Base-by-base conservation (phyloP, 2,888 invertebrate species). In the Phlogophora meticulosa region DNA sequence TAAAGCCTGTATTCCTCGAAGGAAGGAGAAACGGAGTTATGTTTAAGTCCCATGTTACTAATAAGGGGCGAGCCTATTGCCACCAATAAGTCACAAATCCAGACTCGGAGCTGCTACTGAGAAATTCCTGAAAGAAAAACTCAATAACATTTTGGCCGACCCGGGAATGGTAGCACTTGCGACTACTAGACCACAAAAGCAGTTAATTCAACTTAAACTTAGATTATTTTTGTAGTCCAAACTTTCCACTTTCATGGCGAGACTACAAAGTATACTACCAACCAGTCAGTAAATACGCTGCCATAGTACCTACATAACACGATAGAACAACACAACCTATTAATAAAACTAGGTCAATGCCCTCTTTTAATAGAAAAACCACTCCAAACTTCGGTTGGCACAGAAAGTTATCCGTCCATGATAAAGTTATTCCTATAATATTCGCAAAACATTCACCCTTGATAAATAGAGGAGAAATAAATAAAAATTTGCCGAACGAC, bases 401-500 rank as follows among this genome's bases (percentile, higher is more conserved):
- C 71, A 55, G 55, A 70, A 61, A 77, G 24, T 77, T 58, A 4
- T 15, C 46, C 55, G 38, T 20, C 55, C 42, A n/a, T 17, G 22
- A 55, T 17, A 77, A n/a, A 76, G 40, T 68, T 46, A 58, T 56
- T 70, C 22, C 17, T 22, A 76, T 67, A 77, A 55, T 68, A 57
- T 53, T 58, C 55, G 17, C 34, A 15, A 11, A 76, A 51, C 34
- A 36, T 52, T 24, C 45, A 17, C 55, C 55, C 15, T 32, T 48
- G 15, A 52, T 51, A 42, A 60, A 76, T 70, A 56, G 46, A 58
- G 46, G 51, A 43, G 59, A 40, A 73, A 74, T 43, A 20, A 67
- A 56, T 38, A 52, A 74, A 60, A 38, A 20, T 5, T n/a, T 24
- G 15, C n/a, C 22, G 36, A 62, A n/a, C 28, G 13, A 55, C n/a